phyloP scores from a whole-genome alignment of 2,888 invertebrate species.

The Allophyes oxyacanthae region DNA sequence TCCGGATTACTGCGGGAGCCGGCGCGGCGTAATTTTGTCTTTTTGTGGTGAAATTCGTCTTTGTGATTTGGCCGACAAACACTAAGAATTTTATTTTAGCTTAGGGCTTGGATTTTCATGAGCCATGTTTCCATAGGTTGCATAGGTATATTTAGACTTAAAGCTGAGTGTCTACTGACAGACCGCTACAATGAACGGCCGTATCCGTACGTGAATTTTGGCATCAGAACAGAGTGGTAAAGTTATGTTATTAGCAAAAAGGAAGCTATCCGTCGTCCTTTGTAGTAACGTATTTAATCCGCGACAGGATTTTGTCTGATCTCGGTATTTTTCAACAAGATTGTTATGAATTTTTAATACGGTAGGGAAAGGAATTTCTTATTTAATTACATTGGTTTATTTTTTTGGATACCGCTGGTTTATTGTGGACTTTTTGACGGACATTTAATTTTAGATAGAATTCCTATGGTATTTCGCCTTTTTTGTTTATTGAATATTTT shows the following conservation, averaged over 20 bases:
- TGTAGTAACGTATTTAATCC: neutral
- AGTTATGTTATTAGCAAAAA: no score
- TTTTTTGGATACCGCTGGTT: neutral
- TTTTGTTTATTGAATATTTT: no score
- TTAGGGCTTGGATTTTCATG: constrained; percentile 25
- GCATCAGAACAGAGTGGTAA: no score
- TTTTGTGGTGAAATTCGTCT: constrained; percentile 72
- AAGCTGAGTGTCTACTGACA: no score
- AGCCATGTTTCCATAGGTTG: neutral
- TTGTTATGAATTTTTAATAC: constrained; percentile 1
- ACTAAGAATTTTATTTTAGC: constrained; percentile 51
- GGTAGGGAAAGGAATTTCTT: neutral
- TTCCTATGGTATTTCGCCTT: no score
- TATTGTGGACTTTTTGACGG: neutral
- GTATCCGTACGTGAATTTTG: no score
- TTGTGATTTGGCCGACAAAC: constrained; percentile 63
- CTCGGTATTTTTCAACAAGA: neutral
- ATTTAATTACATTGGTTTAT: neutral
- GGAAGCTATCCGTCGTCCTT: neutral
- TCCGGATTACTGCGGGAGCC: constrained; percentile 73
- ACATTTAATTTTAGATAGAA: neutral
- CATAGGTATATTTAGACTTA: no score
- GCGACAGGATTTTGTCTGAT: neutral
- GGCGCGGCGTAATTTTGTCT: constrained; percentile 65
- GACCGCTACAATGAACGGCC: no score